Evolutionary conservation across 2,113 vertebrate genomes (phyloP), one percentile per base, ranked within the genome.

Genomic region (Gavialis gangeticus): DNA sequence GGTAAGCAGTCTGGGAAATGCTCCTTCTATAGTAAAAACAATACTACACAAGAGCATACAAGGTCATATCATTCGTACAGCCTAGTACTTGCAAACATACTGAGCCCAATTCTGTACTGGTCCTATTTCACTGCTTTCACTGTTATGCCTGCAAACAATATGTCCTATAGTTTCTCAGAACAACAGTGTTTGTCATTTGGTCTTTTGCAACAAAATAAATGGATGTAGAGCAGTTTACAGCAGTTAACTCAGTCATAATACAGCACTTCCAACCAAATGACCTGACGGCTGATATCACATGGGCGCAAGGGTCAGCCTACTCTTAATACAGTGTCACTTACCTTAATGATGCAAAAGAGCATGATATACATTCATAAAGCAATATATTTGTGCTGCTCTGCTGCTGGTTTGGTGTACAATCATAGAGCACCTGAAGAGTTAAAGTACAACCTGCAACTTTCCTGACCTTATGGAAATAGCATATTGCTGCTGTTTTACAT

Each of bases 391-490:
- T 81, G 57, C 46, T 89, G 67, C 27, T 77, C 27, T 57, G 27
- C 6, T 78, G 55, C 37, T 75, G 67, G 27, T 15, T 75, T 62
- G 25, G 27, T 82, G 64, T 0, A 2, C 85, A 69, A 15, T 27
- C 59, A 78, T 7, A 34, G n/a, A 7, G 17, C 34, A 54, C 0
- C 0, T 15, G 11, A 71, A 81, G 10, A 17, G 10, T 46, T 81
- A 60, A 73, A 10, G n/a, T 54, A 17, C 55, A 46, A 78, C 24
- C 16, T 9, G 54, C 24, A 62, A 66, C 24, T 30, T 73, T 71
- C 24, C 54, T 62, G 59, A 62, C 58, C 37, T 56, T 17, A 60
- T 5, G 84, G 69, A 57, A 66, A 81, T 21, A 66, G 4, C 15
- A 60, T 3, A 28, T 54, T 73, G 71, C 46, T 66, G 34, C 77